These are phyloP conservation scores for Drosophila meridionalis DNA, from an alignment of 2,888 invertebrate genomes.

Conservation along the genomic window DNA sequence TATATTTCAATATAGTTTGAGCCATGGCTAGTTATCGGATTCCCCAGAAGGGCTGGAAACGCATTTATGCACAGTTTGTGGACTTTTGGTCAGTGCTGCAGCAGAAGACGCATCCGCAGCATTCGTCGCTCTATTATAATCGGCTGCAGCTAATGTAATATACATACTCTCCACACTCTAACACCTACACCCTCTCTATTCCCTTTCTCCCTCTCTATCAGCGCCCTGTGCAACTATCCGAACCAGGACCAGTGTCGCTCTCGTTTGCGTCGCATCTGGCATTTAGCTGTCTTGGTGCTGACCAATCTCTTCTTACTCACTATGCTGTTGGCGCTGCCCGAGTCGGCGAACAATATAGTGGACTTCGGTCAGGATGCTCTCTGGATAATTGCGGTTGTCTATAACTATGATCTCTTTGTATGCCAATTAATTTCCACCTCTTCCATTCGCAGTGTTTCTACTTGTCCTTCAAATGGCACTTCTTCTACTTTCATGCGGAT, in stretches of 20 bases:
- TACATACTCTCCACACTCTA: too few species aligned
- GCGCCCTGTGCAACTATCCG: slow-evolving; percentile 30
- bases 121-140: slow-evolving; percentile 34
- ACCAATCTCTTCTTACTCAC: neutral
- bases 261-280: slow-evolving; percentile 9
- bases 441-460: slow-evolving; percentile 26
- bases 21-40: neutral
- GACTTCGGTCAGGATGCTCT: slow-evolving; percentile 42
- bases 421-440: rapidly evolving
- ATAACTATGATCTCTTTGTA: neutral
- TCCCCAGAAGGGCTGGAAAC: slow-evolving; percentile 11
- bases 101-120: slow-evolving; percentile 28
- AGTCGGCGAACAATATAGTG: slow-evolving; percentile 23
- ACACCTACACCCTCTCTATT: neutral
- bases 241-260: slow-evolving; percentile 22
- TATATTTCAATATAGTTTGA: neutral
- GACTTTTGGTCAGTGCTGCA: slow-evolving; percentile 23
- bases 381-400: slow-evolving; percentile 33
- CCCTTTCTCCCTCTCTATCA: neutral
- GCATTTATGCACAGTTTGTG: slow-evolving; percentile 13
- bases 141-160: slow-evolving; percentile 33
- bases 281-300: slow-evolving; percentile 2
- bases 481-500: slow-evolving; percentile 22
- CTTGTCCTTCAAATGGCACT: slow-evolving; percentile 29
- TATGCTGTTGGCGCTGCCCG: slow-evolving; percentile 12